Conservation (phyloP, 2,888 invertebrate genomes). For the Rhingia campestris region DNA sequence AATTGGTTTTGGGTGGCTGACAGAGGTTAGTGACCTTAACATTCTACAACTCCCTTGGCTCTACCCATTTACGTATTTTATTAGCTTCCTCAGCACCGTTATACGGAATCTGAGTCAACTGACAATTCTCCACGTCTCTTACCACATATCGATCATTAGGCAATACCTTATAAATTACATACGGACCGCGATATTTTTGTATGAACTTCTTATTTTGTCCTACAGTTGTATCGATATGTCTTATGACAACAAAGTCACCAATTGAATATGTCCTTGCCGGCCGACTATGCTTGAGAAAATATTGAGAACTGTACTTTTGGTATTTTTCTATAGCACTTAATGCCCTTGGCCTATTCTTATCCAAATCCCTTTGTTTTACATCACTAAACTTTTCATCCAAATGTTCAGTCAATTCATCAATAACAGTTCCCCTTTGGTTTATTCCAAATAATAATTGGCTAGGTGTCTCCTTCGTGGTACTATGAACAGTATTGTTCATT, state of each 20-base stretch:
- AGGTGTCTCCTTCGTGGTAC: conserved; percentile 76
- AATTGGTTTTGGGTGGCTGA: too few species aligned
- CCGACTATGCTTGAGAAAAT: conserved; percentile 59
- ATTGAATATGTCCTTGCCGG: conserved; percentile 43
- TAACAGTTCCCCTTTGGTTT: conserved; percentile 74
- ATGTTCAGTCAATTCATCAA: conserved; percentile 64
- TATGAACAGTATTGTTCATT: conserved; percentile 75
- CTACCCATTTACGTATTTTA: conserved; percentile 31
- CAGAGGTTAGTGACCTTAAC: too few species aligned
- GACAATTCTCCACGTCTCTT: conserved; percentile 74
- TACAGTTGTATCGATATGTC: conserved; percentile 15
- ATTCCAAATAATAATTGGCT: conserved; percentile 76
- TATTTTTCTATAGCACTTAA: conserved; percentile 12
- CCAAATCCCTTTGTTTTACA: background rate
- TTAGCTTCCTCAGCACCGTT: conserved; percentile 48
- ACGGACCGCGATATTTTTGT: conserved; percentile 76
- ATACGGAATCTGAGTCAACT: conserved; percentile 75
- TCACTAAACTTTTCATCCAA: background rate
- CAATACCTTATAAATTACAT: conserved; percentile 52
- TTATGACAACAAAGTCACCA: conserved; percentile 44
- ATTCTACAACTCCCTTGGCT: background rate
- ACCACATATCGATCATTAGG: conserved; percentile 63
- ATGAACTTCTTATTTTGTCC: conserved; percentile 71
- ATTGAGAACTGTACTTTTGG: conserved; percentile 44
- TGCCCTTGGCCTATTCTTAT: conserved; percentile 3